phyloP scores from a whole-genome alignment of 2,113 vertebrate species.

The Sardina pilchardus region DNA sequence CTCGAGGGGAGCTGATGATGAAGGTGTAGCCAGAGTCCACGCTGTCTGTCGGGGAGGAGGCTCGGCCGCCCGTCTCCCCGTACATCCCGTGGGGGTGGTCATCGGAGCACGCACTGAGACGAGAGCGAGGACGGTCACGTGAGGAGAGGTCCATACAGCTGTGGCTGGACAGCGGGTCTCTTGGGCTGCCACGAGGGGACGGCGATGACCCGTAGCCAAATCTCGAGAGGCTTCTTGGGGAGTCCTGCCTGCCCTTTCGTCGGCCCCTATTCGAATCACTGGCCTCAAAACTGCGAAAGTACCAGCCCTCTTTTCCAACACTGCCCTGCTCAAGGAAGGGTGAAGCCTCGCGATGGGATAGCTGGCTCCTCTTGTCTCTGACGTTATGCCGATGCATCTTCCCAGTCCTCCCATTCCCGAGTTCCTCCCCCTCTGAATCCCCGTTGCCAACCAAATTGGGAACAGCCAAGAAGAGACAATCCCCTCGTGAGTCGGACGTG shows the following conservation, averaged over 20 bases:
- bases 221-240: constrained; percentile 27
- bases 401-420: constrained; percentile 21
- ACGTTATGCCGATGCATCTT: constrained; percentile 42
- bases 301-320: constrained; percentile 41
- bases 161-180: constrained; percentile 58
- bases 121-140: constrained; percentile 52
- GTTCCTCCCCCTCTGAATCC: constrained; percentile 51
- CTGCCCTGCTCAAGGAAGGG: constrained; percentile 51
- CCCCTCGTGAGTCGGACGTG: constrained; percentile 47
- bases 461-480: constrained; percentile 63
- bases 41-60: constrained; percentile 71
- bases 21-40: constrained; percentile 78
- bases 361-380: constrained; percentile 49
- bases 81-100: constrained; percentile 61
- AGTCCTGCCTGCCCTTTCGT: constrained; percentile 44
- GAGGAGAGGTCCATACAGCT: constrained; percentile 64
- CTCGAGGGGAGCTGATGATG: constrained; percentile 66
- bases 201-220: constrained; percentile 33
- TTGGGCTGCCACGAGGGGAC: constrained; percentile 46
- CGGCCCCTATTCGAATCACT: constrained; percentile 39
- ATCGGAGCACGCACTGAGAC: constrained; percentile 66
- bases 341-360: constrained; percentile 34
- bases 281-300: constrained; percentile 46
- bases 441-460: constrained; percentile 57
- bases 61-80: constrained; percentile 55